Evolutionary conservation across 2,113 vertebrate species (phyloP).

Genomic region (Xenopus tropicalis): DNA sequence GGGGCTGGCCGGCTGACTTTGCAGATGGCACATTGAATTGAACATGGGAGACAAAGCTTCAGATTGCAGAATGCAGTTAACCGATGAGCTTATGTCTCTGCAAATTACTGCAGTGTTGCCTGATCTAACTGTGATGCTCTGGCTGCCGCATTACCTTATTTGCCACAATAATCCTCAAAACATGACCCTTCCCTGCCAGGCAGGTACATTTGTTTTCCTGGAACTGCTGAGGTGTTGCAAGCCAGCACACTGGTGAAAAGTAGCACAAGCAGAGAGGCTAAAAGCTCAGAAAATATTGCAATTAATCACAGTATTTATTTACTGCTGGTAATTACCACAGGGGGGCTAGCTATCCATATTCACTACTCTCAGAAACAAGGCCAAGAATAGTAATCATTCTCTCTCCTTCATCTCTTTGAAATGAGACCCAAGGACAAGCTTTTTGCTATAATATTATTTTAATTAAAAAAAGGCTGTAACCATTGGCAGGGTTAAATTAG

Average conservation of each 20-base stretch:
- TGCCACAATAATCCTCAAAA: no score
- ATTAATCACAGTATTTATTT: constrained; percentile 32
- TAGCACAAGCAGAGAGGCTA: neutral
- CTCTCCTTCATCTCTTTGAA: neutral
- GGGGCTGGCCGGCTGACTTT: no score
- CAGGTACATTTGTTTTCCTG: constrained; percentile 8
- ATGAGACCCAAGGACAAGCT: neutral
- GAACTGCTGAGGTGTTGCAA: constrained; percentile 16
- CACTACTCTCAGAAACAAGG: neutral
- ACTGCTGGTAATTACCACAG: constrained; percentile 31
- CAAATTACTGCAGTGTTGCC: no score
- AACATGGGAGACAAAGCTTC: no score
- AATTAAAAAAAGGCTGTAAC: no score
- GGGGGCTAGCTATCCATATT: constrained; percentile 7
- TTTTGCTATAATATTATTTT: no score
- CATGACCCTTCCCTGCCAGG: neutral
- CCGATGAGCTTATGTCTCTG: no score
- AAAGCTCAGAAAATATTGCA: neutral
- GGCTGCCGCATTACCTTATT: no score
- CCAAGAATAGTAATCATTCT: neutral
- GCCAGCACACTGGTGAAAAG: neutral
- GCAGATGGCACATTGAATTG: no score
- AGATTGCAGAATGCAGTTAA: no score
- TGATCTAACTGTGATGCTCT: no score
- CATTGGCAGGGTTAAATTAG: no score